Base-by-base conservation (phyloP, 2,797 vertebrate genomes). In the Xenentodon cancila region DNA sequence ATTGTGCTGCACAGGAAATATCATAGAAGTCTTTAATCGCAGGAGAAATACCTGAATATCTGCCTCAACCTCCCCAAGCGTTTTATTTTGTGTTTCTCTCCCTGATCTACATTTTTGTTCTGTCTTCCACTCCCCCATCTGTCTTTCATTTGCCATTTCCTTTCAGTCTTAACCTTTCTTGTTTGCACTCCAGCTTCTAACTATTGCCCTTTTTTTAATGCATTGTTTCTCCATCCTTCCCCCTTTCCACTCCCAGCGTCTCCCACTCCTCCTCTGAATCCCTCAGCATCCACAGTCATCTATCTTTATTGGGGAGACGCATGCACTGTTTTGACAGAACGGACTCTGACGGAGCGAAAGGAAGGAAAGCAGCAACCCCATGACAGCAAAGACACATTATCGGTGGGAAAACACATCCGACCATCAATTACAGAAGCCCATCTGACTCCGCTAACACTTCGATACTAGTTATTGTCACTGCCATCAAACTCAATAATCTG, bases 261-360 rank as follows among this genome's bases (percentile, higher is more conserved):
- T 64, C 45, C 37, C 64, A 65, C 78, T 60, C 68, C 83, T 85
- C 79, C 82, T 82, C 80, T 52, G 71, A 72, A 81, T 77, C 88
- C 74, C 69, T 82, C 75, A 51, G 75, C 70, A 71, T 75, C 80
- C 76, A 74, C 79, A 79, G 79, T 90, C 84, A 94, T 94, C 90
- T 84, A 86, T 94, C 93, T 93, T 92, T 91, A 94, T 94, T 90
- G 82, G 63, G 67, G 68, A 91, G 91, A 92, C 81, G 62, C 88
- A 88, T 84, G 81, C 81, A 71, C 81, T 92, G 93, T 93, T 94
- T 92, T 93, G 93, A 94, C 92, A 93, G 91, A 61, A 61, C 78
- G 75, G 88, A 86, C 89, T 88, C 85, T 73, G 86, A 87, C 73
- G 50, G 85, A 89, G 88, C 58, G 69, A 77, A 75, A 84, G 89